Conservation (phyloP, 2,888 invertebrate genomes). For the Pollenia amentaria region DNA sequence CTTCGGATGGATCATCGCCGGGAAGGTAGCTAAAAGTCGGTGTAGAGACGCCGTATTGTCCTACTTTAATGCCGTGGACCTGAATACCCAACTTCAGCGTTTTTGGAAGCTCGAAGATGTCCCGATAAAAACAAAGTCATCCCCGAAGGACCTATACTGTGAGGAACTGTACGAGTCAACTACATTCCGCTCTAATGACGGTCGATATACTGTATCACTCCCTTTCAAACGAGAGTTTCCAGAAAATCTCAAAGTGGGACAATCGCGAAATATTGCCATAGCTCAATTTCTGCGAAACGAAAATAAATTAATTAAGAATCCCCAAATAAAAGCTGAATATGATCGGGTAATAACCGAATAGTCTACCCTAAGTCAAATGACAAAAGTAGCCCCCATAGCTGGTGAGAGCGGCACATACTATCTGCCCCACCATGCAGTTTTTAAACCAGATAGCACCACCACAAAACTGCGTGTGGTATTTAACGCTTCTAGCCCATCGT, state of each 20-base stretch:
- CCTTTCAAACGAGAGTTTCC: neutral
- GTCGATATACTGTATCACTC: neutral
- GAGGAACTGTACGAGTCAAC: constrained; percentile 12
- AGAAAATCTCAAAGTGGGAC: neutral
- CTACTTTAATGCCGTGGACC: neutral
- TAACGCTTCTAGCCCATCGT: too few species aligned
- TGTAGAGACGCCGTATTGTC: neutral
- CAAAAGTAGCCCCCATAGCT: too few species aligned
- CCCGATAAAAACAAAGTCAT: neutral
- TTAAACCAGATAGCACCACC: constrained; percentile 5
- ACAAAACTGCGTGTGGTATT: too few species aligned
- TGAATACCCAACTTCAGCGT: neutral
- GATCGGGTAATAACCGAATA: too few species aligned
- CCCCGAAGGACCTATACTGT: constrained; percentile 13
- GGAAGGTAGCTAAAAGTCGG: neutral
- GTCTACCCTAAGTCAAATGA: constrained; percentile 14
- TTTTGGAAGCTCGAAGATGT: constrained; percentile 12
- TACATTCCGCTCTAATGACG: neutral
- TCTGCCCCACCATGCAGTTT: constrained; percentile 12
- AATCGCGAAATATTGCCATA: neutral
- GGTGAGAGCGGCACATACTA: neutral
- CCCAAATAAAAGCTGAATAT: too few species aligned
- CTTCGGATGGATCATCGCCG: constrained; percentile 40
- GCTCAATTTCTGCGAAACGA: constrained; percentile 27
- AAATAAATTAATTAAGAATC: neutral